phyloP scores from a whole-genome alignment of 2,797 vertebrate genomes.

The Carcharodon carcharias region DNA sequence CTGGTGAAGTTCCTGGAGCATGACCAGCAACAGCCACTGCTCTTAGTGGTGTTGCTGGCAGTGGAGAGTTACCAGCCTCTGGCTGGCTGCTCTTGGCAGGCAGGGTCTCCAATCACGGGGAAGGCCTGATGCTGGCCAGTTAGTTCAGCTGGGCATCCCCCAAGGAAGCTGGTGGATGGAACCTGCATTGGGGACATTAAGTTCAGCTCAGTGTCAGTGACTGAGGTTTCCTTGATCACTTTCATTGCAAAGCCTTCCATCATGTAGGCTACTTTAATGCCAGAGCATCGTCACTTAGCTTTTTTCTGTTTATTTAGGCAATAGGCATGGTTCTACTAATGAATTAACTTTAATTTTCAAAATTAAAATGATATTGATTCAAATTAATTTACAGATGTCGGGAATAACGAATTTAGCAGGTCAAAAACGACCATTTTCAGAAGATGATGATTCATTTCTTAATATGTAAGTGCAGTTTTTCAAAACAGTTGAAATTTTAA shows the following conservation, averaged over 20 bases:
- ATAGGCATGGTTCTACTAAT: background rate
- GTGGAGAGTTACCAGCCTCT: too few relatives aligned
- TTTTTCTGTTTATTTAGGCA: background rate
- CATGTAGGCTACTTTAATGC: background rate
- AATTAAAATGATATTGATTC: background rate
- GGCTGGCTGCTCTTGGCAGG: too few relatives aligned
- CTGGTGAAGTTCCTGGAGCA: too few relatives aligned
- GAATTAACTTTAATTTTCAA: background rate
- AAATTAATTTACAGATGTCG: constrained; percentile 55
- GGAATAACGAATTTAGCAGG: constrained; percentile 51
- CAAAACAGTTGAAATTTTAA: background rate
- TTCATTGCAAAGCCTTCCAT: background rate
- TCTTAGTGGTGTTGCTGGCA: too few relatives aligned
- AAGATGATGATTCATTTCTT: constrained; percentile 57
- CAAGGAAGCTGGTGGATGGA: too few relatives aligned
- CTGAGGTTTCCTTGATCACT: background rate
- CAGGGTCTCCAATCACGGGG: too few relatives aligned
- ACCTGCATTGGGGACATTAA: too few relatives aligned
- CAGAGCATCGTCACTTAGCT: background rate
- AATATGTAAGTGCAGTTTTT: constrained; percentile 52
- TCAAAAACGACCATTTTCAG: constrained; percentile 39
- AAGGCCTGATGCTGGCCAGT: too few relatives aligned
- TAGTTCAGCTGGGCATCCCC: too few relatives aligned
- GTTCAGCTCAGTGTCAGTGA: background rate
- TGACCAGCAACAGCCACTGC: too few relatives aligned